Evolutionary conservation across 2,113 vertebrate species (phyloP).

Genomic region (Spheniscus mendiculus): DNA sequence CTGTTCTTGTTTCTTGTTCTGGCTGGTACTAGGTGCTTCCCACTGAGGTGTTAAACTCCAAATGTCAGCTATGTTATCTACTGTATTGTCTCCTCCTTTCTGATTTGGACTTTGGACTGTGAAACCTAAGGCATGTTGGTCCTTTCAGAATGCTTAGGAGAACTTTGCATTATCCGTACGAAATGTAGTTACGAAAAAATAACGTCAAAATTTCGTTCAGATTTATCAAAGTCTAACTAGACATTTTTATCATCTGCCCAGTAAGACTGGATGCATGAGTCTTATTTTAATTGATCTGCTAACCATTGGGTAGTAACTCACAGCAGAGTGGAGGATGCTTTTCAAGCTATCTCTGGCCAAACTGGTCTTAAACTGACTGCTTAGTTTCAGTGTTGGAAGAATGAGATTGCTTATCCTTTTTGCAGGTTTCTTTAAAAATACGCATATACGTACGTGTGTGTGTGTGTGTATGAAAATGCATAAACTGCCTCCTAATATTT

Average conservation of each 20-base stretch:
- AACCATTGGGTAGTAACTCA: background rate
- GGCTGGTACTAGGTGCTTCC: background rate
- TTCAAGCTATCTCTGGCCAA: background rate
- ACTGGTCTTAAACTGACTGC: background rate
- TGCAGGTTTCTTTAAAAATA: background rate
- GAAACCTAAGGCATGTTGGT: background rate
- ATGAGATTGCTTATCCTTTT: background rate
- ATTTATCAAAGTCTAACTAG: background rate
- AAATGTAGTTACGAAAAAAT: background rate
- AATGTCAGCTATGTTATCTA: background rate
- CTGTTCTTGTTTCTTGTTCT: background rate
- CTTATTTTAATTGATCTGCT: background rate
- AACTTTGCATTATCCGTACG: background rate
- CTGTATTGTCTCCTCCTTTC: background rate
- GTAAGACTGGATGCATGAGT: background rate
- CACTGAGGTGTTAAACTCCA: background rate
- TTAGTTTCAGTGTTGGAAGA: background rate
- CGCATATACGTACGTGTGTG: accelerated
- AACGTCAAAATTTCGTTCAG: background rate
- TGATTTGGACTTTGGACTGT: background rate
- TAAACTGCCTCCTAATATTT: background rate
- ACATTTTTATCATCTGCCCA: background rate
- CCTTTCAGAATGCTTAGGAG: background rate
- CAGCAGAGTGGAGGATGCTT: background rate
- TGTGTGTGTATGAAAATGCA: background rate